Conservation (phyloP, 2,797 vertebrate genomes). For the Acridotheres tristis region DNA sequence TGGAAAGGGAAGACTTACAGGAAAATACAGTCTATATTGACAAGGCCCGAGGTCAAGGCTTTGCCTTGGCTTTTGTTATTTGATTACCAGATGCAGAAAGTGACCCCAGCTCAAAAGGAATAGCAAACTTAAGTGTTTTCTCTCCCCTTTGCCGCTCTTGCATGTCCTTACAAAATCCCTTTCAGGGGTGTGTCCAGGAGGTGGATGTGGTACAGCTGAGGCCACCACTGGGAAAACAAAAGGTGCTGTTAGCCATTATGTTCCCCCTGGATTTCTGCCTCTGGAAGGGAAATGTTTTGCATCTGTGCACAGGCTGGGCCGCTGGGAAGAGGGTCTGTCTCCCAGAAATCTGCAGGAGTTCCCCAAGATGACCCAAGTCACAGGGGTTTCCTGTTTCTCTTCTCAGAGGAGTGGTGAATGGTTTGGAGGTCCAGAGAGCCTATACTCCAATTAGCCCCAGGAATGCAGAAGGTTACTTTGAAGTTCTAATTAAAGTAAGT, state of each 20-base stretch:
- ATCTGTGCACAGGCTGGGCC: neutral
- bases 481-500: slow-evolving; percentile 84
- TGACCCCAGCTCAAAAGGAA: neutral
- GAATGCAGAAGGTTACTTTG: slow-evolving; percentile 77
- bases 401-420: slow-evolving; percentile 74
- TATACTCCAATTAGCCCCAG: slow-evolving; percentile 78
- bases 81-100: neutral
- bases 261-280: neutral
- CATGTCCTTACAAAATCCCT: neutral
- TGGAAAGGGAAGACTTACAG: neutral
- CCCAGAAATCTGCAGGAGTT: neutral
- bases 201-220: neutral
- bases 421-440: slow-evolving; percentile 81
- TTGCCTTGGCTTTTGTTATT: neutral
- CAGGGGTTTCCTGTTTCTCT: slow-evolving; percentile 28
- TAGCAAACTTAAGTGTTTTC: neutral
- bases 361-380: neutral
- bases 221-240: neutral
- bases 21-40: neutral
- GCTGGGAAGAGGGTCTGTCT: neutral
- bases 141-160: neutral
- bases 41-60: neutral
- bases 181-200: neutral
- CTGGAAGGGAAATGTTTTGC: neutral
- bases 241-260: neutral